A percentile compares a stretch with the other conserved stretches of the same genome.
Conservation (phyloP, 2,888 invertebrate species). For the Oegoconia quadripuncta region DNA sequence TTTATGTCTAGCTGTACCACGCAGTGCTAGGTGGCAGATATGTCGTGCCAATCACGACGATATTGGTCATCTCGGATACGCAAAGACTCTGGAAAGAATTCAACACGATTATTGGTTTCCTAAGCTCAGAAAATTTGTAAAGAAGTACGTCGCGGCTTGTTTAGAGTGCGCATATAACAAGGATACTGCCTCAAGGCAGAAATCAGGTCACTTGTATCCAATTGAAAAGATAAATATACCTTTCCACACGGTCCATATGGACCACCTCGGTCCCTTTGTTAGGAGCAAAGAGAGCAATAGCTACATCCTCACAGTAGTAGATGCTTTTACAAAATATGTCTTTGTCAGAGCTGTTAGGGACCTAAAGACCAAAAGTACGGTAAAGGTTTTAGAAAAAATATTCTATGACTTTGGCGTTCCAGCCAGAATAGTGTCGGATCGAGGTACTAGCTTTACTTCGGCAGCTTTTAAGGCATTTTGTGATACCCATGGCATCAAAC, state of each 20-base stretch:
- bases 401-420: too few species aligned
- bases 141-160: conserved; percentile 44
- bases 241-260: conserved; percentile 50
- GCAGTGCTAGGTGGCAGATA: too few species aligned
- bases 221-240: too few species aligned
- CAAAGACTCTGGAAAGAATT: too few species aligned
- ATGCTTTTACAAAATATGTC: conserved; percentile 43
- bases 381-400: too few species aligned
- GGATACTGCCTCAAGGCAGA: conserved; percentile 18
- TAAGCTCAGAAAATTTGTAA: too few species aligned
- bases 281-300: conserved; percentile 31
- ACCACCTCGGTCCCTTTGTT: conserved; percentile 52
- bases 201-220: conserved; percentile 38
- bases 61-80: too few species aligned
- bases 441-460: conserved; percentile 45
- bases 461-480: conserved; percentile 35
- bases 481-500: conserved; percentile 25
- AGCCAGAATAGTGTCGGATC: conserved; percentile 36
- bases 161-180: conserved; percentile 43
- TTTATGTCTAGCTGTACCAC: conserved; percentile 18
- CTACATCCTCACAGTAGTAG: conserved; percentile 35
- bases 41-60: too few species aligned
- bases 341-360: conserved; percentile 32
- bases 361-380: conserved; percentile 30
- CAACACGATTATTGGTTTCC: too few species aligned